These are phyloP conservation scores for Gastrophysa polygoni DNA, from an alignment of 2,888 invertebrate genomes.

Conservation along the genomic window DNA sequence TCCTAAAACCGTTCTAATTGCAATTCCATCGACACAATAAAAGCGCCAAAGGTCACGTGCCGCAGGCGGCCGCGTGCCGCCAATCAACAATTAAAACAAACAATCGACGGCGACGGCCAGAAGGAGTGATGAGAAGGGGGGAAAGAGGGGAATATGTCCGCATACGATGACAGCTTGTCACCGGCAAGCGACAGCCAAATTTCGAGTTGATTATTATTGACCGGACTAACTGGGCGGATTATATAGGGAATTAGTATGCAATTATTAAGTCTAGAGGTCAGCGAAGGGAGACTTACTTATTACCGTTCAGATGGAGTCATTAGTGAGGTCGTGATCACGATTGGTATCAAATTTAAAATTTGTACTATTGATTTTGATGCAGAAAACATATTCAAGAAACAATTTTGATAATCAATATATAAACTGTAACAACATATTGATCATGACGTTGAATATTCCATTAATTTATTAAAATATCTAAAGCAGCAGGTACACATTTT, in stretches of 20 bases:
- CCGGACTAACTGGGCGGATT: constrained; percentile 6
- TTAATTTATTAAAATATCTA: no score
- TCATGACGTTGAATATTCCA: no score
- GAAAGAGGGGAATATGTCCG: constrained; percentile 6
- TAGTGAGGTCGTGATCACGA: no score
- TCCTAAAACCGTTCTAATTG: constrained; percentile 47
- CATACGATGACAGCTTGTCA: constrained; percentile 18
- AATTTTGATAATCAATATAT: no score
- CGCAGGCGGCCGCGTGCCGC: constrained; percentile 40
- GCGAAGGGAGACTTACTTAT: not conserved
- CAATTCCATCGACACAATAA: constrained; percentile 42
- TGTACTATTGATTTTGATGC: no score
- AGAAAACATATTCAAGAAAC: no score
- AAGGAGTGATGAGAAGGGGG: constrained; percentile 1
- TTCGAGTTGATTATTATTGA: constrained; percentile 11
- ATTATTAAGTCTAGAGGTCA: constrained; percentile 1
- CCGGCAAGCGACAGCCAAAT: not conserved
- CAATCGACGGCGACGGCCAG: constrained; percentile 30
- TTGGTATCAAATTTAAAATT: no score
- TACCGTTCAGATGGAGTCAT: no score
- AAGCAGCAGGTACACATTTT: no score
- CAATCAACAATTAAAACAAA: constrained; percentile 52
- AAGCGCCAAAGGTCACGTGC: constrained; percentile 43
- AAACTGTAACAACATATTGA: no score
- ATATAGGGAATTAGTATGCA: constrained; percentile 13